A percentile compares a stretch with the other conserved stretches of the same genome.
Conservation (phyloP, 1,140 invertebrate species). For the Triops cancriformis region DNA sequence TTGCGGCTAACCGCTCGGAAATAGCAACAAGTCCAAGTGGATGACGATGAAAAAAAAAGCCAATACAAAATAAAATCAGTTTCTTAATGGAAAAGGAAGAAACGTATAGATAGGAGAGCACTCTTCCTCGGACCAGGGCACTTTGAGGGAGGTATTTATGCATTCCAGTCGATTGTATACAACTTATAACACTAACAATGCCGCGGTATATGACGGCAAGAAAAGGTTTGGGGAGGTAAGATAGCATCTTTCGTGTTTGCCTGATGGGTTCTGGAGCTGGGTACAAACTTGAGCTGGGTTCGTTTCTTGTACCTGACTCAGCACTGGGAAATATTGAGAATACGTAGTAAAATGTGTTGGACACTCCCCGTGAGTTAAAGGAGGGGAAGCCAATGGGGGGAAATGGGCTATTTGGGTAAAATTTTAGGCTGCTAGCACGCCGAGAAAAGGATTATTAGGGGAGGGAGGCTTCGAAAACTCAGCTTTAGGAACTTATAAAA, state of each 20-base stretch:
- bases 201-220: neutral
- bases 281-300: neutral
- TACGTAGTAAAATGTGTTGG: neutral
- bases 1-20: too few species aligned
- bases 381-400: neutral
- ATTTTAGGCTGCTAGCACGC: neutral
- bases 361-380: constrained; percentile 1
- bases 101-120: neutral
- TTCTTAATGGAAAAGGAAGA: too few species aligned
- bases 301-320: neutral
- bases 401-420: neutral
- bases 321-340: neutral
- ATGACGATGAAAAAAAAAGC: too few species aligned
- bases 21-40: too few species aligned
- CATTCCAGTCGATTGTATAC: constrained; percentile 1
- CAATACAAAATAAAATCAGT: too few species aligned
- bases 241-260: constrained; percentile 2
- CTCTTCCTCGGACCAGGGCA: neutral
- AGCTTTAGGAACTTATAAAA: neutral
- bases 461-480: neutral
- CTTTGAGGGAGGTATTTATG: neutral
- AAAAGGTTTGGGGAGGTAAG: neutral
- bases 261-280: neutral
- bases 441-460: constrained; percentile 13
- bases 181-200: constrained; percentile 7